Conservation (phyloP, 2,113 vertebrate genomes). For the Mustela lutreola region DNA sequence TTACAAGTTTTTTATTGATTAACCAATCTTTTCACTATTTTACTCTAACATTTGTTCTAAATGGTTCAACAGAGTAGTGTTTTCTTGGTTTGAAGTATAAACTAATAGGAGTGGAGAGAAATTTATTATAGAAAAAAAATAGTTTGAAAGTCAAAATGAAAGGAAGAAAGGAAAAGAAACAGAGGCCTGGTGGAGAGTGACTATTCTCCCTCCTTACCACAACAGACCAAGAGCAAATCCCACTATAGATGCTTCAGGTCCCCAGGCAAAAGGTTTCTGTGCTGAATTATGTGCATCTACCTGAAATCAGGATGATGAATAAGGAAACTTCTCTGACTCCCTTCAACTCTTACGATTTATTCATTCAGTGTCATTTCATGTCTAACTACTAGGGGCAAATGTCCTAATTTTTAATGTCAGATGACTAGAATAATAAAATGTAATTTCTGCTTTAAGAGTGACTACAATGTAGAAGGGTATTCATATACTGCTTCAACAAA, state of each 20-base stretch:
- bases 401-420: constrained; percentile 19
- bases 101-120: neutral
- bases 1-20: constrained; percentile 8
- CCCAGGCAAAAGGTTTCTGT: neutral
- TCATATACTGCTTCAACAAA: neutral
- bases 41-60: constrained; percentile 49
- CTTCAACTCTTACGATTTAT: neutral
- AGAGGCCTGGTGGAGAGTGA: neutral
- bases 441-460: neutral
- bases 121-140: neutral
- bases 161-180: constrained; percentile 31
- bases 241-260: neutral
- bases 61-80: neutral
- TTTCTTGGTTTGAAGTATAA: constrained; percentile 45
- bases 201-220: neutral
- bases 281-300: neutral
- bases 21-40: constrained; percentile 34
- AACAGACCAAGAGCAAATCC: neutral
- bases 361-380: neutral
- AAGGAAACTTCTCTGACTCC: neutral
- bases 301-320: constrained; percentile 9
- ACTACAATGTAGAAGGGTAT: neutral
- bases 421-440: neutral
- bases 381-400: neutral
- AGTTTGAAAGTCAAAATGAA: neutral